Percentiles rank a stretch among this genome's conserved stretches.
phyloP scores from a whole-genome alignment of 1,140 invertebrate genomes.

The Trialeurodes vaporariorum region DNA sequence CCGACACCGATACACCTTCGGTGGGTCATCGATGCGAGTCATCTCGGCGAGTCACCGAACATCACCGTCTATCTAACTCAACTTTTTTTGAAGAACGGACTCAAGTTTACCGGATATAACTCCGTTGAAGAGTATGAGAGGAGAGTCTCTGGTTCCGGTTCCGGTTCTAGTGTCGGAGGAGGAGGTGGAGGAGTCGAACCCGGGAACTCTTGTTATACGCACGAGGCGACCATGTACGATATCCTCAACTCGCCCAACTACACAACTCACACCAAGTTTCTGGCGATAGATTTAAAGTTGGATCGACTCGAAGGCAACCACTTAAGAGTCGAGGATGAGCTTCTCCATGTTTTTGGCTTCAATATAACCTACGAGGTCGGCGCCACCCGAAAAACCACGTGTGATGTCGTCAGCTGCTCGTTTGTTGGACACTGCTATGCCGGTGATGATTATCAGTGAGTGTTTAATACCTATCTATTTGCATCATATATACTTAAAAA shows the following conservation, averaged over 20 bases:
- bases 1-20: constrained; percentile 65
- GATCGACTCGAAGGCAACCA: constrained; percentile 66
- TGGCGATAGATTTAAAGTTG: constrained; percentile 65
- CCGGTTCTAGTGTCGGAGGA: no score
- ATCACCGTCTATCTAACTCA: constrained; percentile 81
- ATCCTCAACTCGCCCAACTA: constrained; percentile 53
- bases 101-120: constrained; percentile 67
- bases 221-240: constrained; percentile 34
- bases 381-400: constrained; percentile 40
- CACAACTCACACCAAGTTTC: constrained; percentile 54
- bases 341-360: constrained; percentile 79
- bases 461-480: no score
- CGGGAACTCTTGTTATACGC: not conserved
- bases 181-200: not conserved
- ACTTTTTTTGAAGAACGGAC: constrained; percentile 65
- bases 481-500: no score
- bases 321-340: constrained; percentile 60
- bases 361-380: constrained; percentile 83
- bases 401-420: constrained; percentile 64
- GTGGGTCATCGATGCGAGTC: constrained; percentile 73
- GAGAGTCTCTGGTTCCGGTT: no score
- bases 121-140: not conserved
- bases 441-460: constrained; percentile 52
- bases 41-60: constrained; percentile 41
- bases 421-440: constrained; percentile 73